Conservation (phyloP, 2,797 vertebrate species). For the Coracias cyanogaster region DNA sequence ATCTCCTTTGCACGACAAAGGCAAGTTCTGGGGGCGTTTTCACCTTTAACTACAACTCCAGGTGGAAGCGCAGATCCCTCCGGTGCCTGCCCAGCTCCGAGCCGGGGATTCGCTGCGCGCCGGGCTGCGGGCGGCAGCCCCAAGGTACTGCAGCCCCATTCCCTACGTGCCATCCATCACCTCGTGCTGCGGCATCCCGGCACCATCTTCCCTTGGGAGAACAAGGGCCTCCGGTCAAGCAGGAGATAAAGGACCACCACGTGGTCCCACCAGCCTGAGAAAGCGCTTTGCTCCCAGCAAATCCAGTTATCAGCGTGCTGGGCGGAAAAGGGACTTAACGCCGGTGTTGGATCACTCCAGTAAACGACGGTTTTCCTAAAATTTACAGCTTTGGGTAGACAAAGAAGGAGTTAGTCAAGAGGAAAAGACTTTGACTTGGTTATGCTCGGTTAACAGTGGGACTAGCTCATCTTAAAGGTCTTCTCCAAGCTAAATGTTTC, state of each 20-base stretch:
- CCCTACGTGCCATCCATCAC: conserved; percentile 74
- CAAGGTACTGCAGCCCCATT: conserved; percentile 59
- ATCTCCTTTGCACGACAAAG: neutral
- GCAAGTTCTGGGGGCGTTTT: neutral
- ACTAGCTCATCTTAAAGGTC: neutral
- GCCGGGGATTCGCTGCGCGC: neutral
- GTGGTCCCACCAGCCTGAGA: neutral
- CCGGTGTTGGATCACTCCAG: accelerated
- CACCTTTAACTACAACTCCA: neutral
- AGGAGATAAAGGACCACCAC: neutral
- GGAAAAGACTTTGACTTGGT: neutral
- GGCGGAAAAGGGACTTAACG: neutral
- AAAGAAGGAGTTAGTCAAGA: neutral
- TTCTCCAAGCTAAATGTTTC: neutral
- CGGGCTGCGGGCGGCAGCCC: neutral
- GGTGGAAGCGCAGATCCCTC: neutral
- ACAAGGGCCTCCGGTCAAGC: neutral
- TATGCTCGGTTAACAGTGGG: neutral
- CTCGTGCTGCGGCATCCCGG: neutral
- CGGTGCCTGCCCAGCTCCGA: neutral
- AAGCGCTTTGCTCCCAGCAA: neutral
- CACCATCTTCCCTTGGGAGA: neutral
- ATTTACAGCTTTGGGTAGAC: neutral
- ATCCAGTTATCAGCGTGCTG: neutral
- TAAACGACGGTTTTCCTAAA: neutral